Percentiles rank a stretch among this genome's conserved stretches.
These are phyloP conservation scores for Allolobophora icterica DNA, from an alignment of 2,888 invertebrate species.

Conservation along the genomic window DNA sequence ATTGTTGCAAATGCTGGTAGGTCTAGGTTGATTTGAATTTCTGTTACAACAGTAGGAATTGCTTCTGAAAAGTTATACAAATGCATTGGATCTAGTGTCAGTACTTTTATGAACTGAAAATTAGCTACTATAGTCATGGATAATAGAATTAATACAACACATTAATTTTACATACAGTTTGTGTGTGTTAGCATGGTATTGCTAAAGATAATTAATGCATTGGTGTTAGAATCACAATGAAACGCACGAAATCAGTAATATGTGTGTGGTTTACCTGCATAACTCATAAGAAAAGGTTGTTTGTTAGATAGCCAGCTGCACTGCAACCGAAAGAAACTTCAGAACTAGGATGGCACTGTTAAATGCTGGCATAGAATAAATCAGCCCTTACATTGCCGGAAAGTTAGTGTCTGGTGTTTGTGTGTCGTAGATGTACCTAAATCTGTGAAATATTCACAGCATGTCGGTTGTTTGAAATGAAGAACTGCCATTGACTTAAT, in stretches of 20 bases:
- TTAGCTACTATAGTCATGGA: too few relatives aligned
- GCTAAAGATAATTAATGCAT: too few relatives aligned
- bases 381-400: neutral
- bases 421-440: neutral
- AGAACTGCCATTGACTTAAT: neutral
- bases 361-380: neutral
- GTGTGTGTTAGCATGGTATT: too few relatives aligned
- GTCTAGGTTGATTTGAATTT: neutral
- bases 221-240: too few relatives aligned
- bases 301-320: neutral
- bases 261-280: neutral
- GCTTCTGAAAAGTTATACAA: too few relatives aligned
- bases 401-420: neutral
- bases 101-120: too few relatives aligned
- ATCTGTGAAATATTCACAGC: neutral
- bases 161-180: too few relatives aligned
- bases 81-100: too few relatives aligned
- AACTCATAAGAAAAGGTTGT: neutral
- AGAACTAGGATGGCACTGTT: neutral
- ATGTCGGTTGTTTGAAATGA: neutral
- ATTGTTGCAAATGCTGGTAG: neutral
- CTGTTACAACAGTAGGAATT: too few relatives aligned
- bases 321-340: neutral
- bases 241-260: neutral
- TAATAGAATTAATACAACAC: too few relatives aligned